Evolutionary conservation across 1,140 invertebrate genomes (phyloP).

Genomic region (Euglossa dilemma): DNA sequence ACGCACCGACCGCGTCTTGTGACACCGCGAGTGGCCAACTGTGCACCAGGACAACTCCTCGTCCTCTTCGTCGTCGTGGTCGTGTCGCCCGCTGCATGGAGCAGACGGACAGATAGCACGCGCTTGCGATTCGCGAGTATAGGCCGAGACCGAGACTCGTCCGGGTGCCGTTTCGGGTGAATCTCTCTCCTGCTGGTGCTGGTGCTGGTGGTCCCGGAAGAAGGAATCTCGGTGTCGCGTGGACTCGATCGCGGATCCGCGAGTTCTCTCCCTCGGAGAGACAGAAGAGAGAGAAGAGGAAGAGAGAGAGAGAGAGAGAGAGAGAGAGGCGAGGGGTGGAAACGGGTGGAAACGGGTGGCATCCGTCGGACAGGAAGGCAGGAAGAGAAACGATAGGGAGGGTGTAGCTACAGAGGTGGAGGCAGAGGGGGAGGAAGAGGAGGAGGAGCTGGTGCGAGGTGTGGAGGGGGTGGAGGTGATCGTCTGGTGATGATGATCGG

Average conservation of each 20-base stretch:
- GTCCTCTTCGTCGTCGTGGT: no score
- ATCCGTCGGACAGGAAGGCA: conserved; percentile 38
- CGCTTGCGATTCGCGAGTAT: no score
- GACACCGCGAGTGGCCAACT: neutral
- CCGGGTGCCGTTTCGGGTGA: no score
- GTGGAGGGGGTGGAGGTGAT: conserved; percentile 60
- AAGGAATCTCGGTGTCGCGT: no score
- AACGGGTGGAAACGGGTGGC: neutral
- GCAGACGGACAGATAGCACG: no score
- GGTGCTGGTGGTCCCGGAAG: no score
- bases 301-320: neutral
- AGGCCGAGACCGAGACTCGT: no score
- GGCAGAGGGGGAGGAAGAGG: conserved; percentile 44
- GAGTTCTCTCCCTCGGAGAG: neutral
- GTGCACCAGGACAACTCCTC: neutral
- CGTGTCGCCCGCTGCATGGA: no score
- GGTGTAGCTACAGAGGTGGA: conserved; percentile 38
- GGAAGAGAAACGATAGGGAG: conserved; percentile 35
- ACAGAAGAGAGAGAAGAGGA: neutral
- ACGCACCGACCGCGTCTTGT: neutral
- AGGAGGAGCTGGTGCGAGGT: conserved; percentile 57
- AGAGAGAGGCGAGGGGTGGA: no score
- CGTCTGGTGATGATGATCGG: conserved; percentile 81
- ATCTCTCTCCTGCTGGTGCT: no score
- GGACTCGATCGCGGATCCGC: no score